A percentile compares a stretch with the other conserved stretches of the same genome.
Evolutionary conservation across 2,888 invertebrate species (phyloP).

Genomic region (Tricholauxania praeusta): DNA sequence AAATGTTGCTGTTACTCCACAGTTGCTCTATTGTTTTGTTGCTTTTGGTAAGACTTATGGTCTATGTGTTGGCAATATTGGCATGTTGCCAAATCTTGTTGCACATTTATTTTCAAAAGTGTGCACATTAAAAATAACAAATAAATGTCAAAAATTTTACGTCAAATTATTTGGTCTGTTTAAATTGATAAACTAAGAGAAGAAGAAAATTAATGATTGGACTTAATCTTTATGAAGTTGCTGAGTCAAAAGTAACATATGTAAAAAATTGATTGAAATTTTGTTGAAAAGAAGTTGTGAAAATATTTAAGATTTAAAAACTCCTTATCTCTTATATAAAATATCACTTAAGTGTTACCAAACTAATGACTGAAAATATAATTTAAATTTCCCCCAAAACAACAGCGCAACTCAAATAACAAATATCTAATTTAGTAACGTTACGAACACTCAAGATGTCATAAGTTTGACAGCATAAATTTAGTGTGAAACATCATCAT

Average conservation of each 20-base stretch:
- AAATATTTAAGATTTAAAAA: background rate
- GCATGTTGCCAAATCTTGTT: slow-evolving; percentile 17
- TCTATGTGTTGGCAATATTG: background rate
- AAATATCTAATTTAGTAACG: background rate
- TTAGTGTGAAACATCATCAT: slow-evolving; percentile 34
- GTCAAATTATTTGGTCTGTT: slow-evolving; percentile 67
- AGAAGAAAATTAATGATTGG: background rate
- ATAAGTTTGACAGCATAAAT: slow-evolving; percentile 46
- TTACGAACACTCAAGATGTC: slow-evolving; percentile 32
- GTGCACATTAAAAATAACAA: background rate
- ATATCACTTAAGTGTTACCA: background rate
- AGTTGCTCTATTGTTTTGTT: background rate
- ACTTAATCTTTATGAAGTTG: background rate
- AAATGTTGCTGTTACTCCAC: slow-evolving; percentile 1
- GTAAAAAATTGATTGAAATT: no score
- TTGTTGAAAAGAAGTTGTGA: no score
- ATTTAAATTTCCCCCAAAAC: background rate
- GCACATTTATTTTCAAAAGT: background rate
- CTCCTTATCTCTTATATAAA: background rate
- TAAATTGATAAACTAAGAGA: slow-evolving; percentile 59
- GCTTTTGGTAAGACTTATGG: background rate
- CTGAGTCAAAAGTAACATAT: no score
- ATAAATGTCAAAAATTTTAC: slow-evolving; percentile 56
- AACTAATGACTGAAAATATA: background rate
- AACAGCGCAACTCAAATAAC: background rate